These are phyloP conservation scores for Meandrusa payeni DNA, from an alignment of 2,888 invertebrate species.

Conservation along the genomic window DNA sequence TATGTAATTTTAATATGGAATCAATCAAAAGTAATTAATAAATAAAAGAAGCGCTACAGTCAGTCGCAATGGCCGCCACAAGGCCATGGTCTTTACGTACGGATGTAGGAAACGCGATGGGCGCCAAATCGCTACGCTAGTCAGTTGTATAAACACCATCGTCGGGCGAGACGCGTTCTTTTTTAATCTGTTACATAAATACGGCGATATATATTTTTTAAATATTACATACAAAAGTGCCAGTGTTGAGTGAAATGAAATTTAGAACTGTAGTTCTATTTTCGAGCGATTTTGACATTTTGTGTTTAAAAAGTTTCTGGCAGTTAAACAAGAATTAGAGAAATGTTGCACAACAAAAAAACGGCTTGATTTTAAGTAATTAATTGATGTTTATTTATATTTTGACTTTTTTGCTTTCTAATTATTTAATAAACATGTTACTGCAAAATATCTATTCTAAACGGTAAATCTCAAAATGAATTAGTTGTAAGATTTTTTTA, in stretches of 20 bases:
- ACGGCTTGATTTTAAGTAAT: slow-evolving; percentile 10
- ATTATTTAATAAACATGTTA: no score
- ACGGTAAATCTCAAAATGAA: no score
- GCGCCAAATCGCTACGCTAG: slow-evolving; percentile 33
- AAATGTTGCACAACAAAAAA: slow-evolving; percentile 3
- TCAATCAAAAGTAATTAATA: slow-evolving; percentile 34
- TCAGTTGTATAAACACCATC: slow-evolving; percentile 45
- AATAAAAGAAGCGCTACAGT: slow-evolving; percentile 42
- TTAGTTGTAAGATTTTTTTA: no score
- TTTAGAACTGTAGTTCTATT: background rate
- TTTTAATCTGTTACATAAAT: slow-evolving; percentile 28
- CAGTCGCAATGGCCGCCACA: slow-evolving; percentile 31
- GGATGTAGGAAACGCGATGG: slow-evolving; percentile 50
- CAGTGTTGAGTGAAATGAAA: slow-evolving; percentile 9
- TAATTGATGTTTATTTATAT: background rate
- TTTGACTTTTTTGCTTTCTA: background rate
- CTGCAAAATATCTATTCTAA: no score
- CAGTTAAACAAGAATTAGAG: slow-evolving; percentile 9
- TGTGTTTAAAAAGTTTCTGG: slow-evolving; percentile 1
- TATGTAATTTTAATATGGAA: no score
- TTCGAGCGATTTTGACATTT: background rate
- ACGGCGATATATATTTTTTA: slow-evolving; percentile 3
- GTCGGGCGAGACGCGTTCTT: slow-evolving; percentile 34
- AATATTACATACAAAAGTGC: background rate
- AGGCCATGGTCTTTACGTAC: slow-evolving; percentile 49